These are phyloP conservation scores for Mus musculus DNA, from an alignment of 2,113 vertebrate species.

Conservation along the genomic window DNA sequence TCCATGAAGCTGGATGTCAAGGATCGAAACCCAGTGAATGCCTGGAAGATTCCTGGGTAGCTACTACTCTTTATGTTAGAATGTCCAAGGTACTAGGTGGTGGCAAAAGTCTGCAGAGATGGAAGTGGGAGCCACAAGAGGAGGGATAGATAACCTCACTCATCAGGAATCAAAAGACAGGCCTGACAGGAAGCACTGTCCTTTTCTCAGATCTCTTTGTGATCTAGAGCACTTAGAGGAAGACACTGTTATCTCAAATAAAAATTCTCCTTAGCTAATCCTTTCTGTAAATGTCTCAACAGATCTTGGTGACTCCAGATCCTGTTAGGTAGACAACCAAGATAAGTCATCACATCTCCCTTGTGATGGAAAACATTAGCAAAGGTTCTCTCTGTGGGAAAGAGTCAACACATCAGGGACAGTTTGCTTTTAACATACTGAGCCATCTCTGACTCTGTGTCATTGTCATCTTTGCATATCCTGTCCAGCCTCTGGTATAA, in stretches of 20 bases:
- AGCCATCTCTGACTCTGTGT: neutral
- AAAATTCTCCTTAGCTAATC: neutral
- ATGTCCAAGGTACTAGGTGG: neutral
- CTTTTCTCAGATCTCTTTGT: neutral
- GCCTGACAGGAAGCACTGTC: neutral
- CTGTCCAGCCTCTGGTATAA: neutral
- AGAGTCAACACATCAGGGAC: neutral
- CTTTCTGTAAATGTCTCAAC: neutral
- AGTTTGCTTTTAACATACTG: neutral
- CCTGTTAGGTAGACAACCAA: neutral
- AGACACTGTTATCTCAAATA: neutral
- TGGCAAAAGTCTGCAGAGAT: neutral
- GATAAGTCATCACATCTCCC: neutral
- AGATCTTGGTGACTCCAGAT: neutral
- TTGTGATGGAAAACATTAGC: neutral
- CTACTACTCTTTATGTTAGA: neutral
- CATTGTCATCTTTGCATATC: accelerated
- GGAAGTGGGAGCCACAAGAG: no score
- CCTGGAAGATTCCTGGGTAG: neutral
- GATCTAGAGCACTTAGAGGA: neutral
- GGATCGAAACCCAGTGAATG: neutral
- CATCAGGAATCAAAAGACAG: neutral
- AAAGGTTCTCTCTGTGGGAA: neutral
- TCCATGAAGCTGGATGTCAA: neutral
- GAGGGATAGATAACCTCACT: neutral